These are phyloP conservation scores for Tretioscincus oriximinensis DNA, from an alignment of 2,113 vertebrate species.

Conservation along the genomic window DNA sequence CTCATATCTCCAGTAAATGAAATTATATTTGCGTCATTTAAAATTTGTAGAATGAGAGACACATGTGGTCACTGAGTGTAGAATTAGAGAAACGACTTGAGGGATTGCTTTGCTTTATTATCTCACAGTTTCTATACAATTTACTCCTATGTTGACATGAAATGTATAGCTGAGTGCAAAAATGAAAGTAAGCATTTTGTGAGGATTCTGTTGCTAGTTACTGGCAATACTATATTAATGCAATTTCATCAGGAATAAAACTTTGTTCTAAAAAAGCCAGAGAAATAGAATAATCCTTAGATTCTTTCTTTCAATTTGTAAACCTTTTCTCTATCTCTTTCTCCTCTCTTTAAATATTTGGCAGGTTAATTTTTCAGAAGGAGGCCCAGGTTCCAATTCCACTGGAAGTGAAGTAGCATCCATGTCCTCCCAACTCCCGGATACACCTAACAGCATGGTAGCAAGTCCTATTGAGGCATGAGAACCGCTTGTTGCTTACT, in stretches of 20 bases:
- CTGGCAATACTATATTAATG: neutral
- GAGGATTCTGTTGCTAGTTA: neutral
- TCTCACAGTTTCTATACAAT: neutral
- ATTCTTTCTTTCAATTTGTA: neutral
- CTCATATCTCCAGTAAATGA: neutral
- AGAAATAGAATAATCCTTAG: neutral
- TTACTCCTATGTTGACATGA: neutral
- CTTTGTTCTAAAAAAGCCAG: neutral
- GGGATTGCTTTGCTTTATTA: too few species aligned
- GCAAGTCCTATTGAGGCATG: slow-evolving; percentile 98
- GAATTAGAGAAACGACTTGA: neutral
- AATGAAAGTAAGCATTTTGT: neutral
- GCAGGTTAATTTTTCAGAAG: slow-evolving; percentile 97
- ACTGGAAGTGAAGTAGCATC: slow-evolving; percentile 98
- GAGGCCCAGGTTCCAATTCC: slow-evolving; percentile 95
- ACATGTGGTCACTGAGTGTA: neutral
- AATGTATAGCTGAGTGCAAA: neutral
- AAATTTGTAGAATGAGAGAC: neutral
- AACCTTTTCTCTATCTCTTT: slow-evolving; percentile 15
- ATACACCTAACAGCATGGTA: slow-evolving; percentile 99
- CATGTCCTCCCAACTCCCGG: slow-evolving; percentile 98
- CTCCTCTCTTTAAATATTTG: slow-evolving; percentile 32
- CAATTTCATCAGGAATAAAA: neutral
- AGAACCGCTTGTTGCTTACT: slow-evolving; percentile 71
- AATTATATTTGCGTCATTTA: neutral